Evolutionary conservation across 2,888 invertebrate genomes (phyloP).

Genomic region (Acanthacorydalis orientalis): DNA sequence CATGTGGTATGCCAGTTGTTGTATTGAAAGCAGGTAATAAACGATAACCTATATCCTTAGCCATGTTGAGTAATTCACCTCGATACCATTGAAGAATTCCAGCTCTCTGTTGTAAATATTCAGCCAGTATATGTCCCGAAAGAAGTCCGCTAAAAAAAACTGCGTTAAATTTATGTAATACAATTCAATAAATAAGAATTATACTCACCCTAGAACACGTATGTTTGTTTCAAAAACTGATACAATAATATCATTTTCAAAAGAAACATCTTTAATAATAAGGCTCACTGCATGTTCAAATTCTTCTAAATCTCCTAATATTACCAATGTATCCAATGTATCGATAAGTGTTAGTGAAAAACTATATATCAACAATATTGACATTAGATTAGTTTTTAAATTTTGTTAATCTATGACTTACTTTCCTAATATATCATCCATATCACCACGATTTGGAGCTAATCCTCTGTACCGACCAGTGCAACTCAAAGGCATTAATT

Average conservation of each 20-base stretch:
- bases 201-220: conserved; percentile 76
- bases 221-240: conserved; percentile 99
- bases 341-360: conserved; percentile 94
- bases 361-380: conserved; percentile 38
- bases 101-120: conserved; percentile 58
- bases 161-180: background rate
- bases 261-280: conserved; percentile 72
- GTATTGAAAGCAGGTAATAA: conserved; percentile 97
- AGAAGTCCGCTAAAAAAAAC: conserved; percentile 55
- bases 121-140: conserved; percentile 82
- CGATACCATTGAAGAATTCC: conserved; percentile 68
- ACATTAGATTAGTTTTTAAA: background rate
- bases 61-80: conserved; percentile 75
- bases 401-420: conserved; percentile 33
- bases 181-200: background rate
- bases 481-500: conserved; percentile 93
- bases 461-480: conserved; percentile 80
- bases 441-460: conserved; percentile 83
- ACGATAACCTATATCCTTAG: conserved; percentile 81
- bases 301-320: conserved; percentile 83
- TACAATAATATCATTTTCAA: conserved; percentile 88
- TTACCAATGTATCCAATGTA: conserved; percentile 79
- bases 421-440: conserved; percentile 96
- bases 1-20: conserved; percentile 90
- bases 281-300: conserved; percentile 83